phyloP scores from a whole-genome alignment of 2,888 invertebrate species.

The Heteromyza rotundicornis region DNA sequence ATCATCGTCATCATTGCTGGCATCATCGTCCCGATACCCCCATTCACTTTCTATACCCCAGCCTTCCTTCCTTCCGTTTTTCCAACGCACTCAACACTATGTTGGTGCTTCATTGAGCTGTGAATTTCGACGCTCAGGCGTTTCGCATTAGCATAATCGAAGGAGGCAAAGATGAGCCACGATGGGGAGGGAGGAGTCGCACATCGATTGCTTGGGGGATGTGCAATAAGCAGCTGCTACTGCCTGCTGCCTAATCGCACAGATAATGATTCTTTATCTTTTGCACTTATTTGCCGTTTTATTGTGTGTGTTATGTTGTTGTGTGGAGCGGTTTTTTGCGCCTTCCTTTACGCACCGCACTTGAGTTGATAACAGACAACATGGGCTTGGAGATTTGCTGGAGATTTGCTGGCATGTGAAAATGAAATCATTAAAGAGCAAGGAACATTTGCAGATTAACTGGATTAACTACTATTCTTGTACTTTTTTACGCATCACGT shows the following conservation, averaged over 20 bases:
- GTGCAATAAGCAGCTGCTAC: slow-evolving; percentile 32
- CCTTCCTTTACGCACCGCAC: background rate
- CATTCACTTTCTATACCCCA: too few relatives aligned
- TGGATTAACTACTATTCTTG: too few relatives aligned
- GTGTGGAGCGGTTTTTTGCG: slow-evolving; percentile 5
- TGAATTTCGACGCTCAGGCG: slow-evolving; percentile 29
- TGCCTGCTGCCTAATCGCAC: slow-evolving; percentile 37
- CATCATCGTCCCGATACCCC: too few relatives aligned
- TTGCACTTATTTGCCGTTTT: slow-evolving; percentile 35
- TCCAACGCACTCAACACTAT: too few relatives aligned
- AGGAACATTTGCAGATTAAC: background rate
- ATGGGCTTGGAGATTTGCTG: background rate
- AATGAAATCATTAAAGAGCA: background rate
- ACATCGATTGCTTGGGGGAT: background rate
- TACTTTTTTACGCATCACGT: too few relatives aligned
- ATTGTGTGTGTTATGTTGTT: slow-evolving; percentile 24
- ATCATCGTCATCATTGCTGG: too few relatives aligned
- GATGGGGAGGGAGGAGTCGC: background rate
- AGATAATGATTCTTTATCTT: slow-evolving; percentile 41
- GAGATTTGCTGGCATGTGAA: background rate
- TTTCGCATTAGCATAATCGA: slow-evolving; percentile 15
- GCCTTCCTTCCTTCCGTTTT: too few relatives aligned
- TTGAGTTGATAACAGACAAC: background rate
- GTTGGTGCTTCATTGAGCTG: slow-evolving; percentile 34
- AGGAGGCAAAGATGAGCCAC: background rate